A percentile compares a stretch with the other conserved stretches of the same genome.
phyloP scores from a whole-genome alignment of 2,888 invertebrate genomes.

The Zaprionus bogoriensis region DNA sequence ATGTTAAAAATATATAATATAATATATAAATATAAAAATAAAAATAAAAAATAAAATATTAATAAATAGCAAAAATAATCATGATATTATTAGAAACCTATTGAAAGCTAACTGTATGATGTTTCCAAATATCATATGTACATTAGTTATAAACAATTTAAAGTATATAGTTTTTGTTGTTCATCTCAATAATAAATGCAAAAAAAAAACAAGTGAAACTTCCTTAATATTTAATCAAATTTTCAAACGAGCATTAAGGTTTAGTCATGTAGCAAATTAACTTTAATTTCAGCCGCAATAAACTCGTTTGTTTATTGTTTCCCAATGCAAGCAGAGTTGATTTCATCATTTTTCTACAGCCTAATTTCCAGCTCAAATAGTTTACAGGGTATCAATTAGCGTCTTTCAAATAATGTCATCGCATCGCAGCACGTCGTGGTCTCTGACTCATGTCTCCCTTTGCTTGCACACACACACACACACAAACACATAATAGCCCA shows the following conservation, averaged over 20 bases:
- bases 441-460: slow-evolving; percentile 24
- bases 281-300: no score
- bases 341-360: no score
- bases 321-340: no score
- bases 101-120: background rate
- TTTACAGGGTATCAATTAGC: slow-evolving; percentile 5
- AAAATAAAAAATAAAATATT: background rate
- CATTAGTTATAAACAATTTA: background rate
- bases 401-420: background rate
- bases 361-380: no score
- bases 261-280: no score
- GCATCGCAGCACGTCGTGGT: slow-evolving; percentile 1
- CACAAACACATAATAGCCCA: background rate
- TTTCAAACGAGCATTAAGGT: background rate
- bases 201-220: no score
- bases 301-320: no score
- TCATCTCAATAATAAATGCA: no score
- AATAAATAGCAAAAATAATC: background rate
- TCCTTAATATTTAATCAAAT: background rate
- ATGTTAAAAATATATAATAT: no score
- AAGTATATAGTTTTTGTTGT: background rate
- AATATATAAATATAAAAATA: background rate
- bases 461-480: background rate
- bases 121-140: background rate
- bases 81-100: background rate